phyloP scores from a whole-genome alignment of 2,888 invertebrate species.

The Dryadula phaetusa region DNA sequence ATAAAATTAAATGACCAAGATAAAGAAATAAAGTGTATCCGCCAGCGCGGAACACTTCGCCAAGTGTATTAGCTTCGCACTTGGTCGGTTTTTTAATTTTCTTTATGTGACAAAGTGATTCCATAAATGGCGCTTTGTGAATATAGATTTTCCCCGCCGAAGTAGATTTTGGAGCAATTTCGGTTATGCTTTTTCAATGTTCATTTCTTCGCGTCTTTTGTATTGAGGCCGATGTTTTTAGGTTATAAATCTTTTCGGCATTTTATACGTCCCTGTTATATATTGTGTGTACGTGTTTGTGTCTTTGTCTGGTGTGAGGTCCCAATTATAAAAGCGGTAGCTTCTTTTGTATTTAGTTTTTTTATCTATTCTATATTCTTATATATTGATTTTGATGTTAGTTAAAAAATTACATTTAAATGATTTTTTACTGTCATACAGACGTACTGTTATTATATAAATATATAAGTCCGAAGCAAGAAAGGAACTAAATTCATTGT shows the following conservation, averaged over 20 bases:
- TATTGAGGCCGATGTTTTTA: slow-evolving; percentile 4
- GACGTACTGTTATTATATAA: no score
- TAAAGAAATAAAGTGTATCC: not conserved
- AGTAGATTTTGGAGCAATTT: slow-evolving; percentile 22
- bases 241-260: slow-evolving; percentile 9
- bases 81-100: slow-evolving; percentile 54
- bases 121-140: slow-evolving; percentile 40
- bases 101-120: slow-evolving; percentile 48
- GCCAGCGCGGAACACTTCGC: not conserved
- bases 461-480: slow-evolving; percentile 1
- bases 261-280: not conserved
- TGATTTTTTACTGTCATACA: no score
- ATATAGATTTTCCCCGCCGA: slow-evolving; percentile 22
- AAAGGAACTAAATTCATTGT: not conserved
- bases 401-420: not conserved
- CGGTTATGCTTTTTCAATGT: slow-evolving; percentile 33
- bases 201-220: slow-evolving; percentile 3
- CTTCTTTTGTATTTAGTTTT: not conserved
- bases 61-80: slow-evolving; percentile 42
- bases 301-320: not conserved
- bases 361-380: no score
- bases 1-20: no score
- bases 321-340: not conserved
- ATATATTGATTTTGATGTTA: not conserved
- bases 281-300: not conserved